Base-by-base conservation (phyloP, 1,140 invertebrate genomes). In the Hypsibius dujardini region DNA sequence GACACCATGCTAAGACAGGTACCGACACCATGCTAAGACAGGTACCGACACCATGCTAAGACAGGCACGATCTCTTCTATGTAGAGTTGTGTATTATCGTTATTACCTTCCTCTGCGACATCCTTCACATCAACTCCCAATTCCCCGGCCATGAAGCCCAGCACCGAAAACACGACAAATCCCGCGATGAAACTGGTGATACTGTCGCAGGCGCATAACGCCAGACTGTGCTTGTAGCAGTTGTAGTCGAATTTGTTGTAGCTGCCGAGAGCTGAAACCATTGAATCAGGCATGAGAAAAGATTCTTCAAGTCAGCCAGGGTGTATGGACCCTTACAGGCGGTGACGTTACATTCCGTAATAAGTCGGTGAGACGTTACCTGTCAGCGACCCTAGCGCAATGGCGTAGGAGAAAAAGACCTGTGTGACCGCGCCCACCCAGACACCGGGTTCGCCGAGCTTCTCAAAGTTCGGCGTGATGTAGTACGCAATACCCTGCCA, bases 181-280 rank as follows among this genome's bases (percentile, higher is more conserved):
- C 95, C 95, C 73, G 94, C 93, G 80, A 98, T 97, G 85, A 98
- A 90, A 76, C 90, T 94, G 0, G 95, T 98, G 74, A 89, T 89
- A 12, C 90, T 94, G 80, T 98, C 98, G 2, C 62, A 67, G 3
- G 62, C 62, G 62, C 62, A 67, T 42, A 67, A 67, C 3, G 62
- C 62, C 42, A 67, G 42, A 7, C 12, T 14, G 45, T 67, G 62
- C 45, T 84, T 86, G 79, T 87, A 87, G 70, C 85, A 87, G 75
- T 89, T 87, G 74, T 88, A 86, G 74, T 87, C 82, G 74, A 87
- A 88, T 74, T 86, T 86, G 77, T 89, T 89, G 76, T 88, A 88
- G 1, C 86, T 87, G 47, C 87, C 87, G 0, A 89, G 78, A 46
- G 87, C 86, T 67, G 50, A 7, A 56, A n/a, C n/a, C n/a, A n/a